Conservation (phyloP, 2,113 vertebrate species). For the Trichomycterus rosablanca region DNA sequence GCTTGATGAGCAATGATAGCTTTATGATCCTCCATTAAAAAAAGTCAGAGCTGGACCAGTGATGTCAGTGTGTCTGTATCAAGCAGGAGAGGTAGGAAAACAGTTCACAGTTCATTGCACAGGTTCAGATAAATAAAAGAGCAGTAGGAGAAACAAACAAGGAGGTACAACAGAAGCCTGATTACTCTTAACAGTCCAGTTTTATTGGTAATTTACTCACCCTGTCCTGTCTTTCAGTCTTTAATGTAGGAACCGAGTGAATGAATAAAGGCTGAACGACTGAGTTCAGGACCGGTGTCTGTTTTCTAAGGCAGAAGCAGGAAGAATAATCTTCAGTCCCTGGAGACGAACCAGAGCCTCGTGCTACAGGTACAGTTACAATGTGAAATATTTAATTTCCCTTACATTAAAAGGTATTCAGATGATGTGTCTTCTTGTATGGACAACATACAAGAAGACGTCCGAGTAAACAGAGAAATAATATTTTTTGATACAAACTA, state of each 20-base stretch:
- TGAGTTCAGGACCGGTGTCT: constrained; percentile 77
- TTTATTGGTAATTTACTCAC: constrained; percentile 52
- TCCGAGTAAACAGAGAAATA: not conserved
- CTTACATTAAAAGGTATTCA: constrained; percentile 7
- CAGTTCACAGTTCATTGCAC: constrained; percentile 29
- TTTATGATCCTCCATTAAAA: too few relatives aligned
- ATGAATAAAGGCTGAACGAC: constrained; percentile 56
- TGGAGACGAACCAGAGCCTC: constrained; percentile 71
- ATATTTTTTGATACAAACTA: too few relatives aligned
- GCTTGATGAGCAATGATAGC: not conserved
- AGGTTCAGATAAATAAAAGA: constrained; percentile 35
- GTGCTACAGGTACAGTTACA: constrained; percentile 55
- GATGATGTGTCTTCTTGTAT: too few relatives aligned
- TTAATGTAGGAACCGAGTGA: constrained; percentile 33
- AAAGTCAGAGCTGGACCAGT: too few relatives aligned
- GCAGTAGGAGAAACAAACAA: constrained; percentile 16
- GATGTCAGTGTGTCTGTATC: too few relatives aligned
- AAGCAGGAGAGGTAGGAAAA: too few relatives aligned
- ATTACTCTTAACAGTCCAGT: constrained; percentile 50
- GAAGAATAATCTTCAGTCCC: constrained; percentile 81
- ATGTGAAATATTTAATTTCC: constrained; percentile 50
- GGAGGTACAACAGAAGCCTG: constrained; percentile 51
- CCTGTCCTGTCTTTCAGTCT: constrained; percentile 57
- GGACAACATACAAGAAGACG: constrained; percentile 27
- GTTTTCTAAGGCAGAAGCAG: constrained; percentile 84